A percentile compares a stretch with the other conserved stretches of the same genome.
phyloP scores from a whole-genome alignment of 2,797 vertebrate species.

The Kryptopterus vitreolus region DNA sequence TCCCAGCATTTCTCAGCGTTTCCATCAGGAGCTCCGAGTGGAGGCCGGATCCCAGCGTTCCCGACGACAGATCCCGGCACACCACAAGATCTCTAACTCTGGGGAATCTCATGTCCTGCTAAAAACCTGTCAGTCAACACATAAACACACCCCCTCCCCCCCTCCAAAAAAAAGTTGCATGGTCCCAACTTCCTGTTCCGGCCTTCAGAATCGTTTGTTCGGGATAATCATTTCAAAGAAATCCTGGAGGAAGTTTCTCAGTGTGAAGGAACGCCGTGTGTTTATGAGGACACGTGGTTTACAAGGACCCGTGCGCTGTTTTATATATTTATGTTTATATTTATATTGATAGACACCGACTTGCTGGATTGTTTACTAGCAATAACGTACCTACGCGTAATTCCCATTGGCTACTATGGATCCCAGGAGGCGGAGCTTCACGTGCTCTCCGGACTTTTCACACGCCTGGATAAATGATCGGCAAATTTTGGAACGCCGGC shows the following conservation, averaged over 20 bases:
- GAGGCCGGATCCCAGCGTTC: no score
- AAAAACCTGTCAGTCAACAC: neutral
- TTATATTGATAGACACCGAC: no score
- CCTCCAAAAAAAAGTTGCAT: no score
- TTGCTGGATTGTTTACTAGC: no score
- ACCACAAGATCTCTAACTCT: neutral
- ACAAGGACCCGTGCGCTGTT: no score
- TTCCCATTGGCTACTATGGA: neutral
- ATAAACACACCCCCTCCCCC: no score
- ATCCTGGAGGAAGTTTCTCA: neutral
- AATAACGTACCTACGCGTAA: no score
- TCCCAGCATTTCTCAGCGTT: conserved; percentile 20
- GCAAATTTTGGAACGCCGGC: no score
- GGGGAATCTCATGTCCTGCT: neutral
- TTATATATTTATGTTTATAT: no score
- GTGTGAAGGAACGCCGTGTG: neutral
- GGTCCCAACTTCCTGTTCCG: accelerated
- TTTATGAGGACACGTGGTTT: neutral
- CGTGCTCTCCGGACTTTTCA: neutral
- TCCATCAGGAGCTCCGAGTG: conserved; percentile 17
- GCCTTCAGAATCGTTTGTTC: no score
- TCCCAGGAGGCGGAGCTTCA: neutral
- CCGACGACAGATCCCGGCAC: neutral
- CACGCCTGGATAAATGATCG: neutral
- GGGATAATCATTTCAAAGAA: no score